These are phyloP conservation scores for Phyllostomus hastatus DNA, from an alignment of 2,113 vertebrate genomes.

Conservation along the genomic window DNA sequence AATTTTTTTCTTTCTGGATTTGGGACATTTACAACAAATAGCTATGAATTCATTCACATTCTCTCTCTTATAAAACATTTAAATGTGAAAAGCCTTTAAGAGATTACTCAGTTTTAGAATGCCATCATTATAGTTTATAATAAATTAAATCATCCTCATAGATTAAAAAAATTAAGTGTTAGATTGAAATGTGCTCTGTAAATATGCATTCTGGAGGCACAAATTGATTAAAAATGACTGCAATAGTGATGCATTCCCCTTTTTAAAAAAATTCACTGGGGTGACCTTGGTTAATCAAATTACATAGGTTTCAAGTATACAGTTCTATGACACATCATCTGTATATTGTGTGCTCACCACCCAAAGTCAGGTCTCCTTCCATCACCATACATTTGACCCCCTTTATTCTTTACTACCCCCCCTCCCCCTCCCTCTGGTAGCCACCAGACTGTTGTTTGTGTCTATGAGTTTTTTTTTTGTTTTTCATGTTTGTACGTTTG, in stretches of 20 bases:
- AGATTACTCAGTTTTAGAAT: not conserved
- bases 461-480: not conserved
- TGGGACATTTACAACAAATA: not conserved
- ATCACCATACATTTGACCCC: not conserved
- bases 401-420: not conserved
- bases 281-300: not conserved
- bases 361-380: not conserved
- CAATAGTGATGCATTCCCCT: not conserved
- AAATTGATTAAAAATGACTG: not conserved
- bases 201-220: not conserved
- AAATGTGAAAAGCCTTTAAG: not conserved
- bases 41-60: not conserved
- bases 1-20: not conserved
- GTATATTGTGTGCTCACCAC: not conserved
- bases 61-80: not conserved
- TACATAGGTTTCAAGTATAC: not conserved
- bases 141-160: not conserved
- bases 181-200: not conserved
- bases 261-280: not conserved
- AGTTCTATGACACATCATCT: not conserved
- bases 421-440: not conserved
- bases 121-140: not conserved
- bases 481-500: not conserved
- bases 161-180: not conserved
- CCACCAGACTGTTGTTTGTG: not conserved